Evolutionary conservation across 2,113 vertebrate species (phyloP).

Genomic region (Boleophthalmus pectinirostris): DNA sequence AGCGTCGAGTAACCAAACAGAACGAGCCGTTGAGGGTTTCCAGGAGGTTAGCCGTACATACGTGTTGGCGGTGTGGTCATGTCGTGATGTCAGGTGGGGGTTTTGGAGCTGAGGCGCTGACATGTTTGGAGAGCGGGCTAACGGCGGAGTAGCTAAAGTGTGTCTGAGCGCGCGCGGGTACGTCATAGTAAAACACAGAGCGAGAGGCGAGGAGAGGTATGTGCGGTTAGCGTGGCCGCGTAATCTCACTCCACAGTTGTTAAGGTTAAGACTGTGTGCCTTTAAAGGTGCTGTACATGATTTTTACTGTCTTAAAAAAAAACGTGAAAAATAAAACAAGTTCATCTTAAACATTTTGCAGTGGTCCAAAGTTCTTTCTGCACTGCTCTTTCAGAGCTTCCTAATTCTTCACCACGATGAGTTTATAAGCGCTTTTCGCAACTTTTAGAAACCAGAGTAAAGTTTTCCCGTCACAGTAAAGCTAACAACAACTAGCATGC

Average conservation of each 20-base stretch:
- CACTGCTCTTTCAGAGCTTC: too few relatives aligned
- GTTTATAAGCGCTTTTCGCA: too few relatives aligned
- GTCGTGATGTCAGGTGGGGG: conserved; percentile 20
- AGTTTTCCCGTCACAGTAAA: too few relatives aligned
- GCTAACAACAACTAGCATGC: too few relatives aligned
- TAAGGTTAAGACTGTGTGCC: background rate
- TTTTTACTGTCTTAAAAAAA: too few relatives aligned
- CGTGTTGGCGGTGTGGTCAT: conserved; percentile 38
- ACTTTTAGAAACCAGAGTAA: too few relatives aligned
- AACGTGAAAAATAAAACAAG: too few relatives aligned
- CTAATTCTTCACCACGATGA: too few relatives aligned
- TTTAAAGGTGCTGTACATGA: background rate
- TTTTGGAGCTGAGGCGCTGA: background rate
- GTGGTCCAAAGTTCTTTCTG: too few relatives aligned
- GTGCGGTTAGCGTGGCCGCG: background rate
- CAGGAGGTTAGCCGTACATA: conserved; percentile 27
- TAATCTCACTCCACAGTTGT: background rate
- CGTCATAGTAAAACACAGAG: background rate
- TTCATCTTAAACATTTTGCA: too few relatives aligned
- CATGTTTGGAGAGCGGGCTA: background rate
- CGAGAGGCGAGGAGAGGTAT: background rate
- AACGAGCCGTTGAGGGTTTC: conserved; percentile 52
- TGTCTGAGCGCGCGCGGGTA: background rate
- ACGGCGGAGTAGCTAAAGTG: background rate
- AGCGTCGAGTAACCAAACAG: conserved; percentile 59